phyloP scores from a whole-genome alignment of 2,113 vertebrate genomes.

The Calonectris borealis region DNA sequence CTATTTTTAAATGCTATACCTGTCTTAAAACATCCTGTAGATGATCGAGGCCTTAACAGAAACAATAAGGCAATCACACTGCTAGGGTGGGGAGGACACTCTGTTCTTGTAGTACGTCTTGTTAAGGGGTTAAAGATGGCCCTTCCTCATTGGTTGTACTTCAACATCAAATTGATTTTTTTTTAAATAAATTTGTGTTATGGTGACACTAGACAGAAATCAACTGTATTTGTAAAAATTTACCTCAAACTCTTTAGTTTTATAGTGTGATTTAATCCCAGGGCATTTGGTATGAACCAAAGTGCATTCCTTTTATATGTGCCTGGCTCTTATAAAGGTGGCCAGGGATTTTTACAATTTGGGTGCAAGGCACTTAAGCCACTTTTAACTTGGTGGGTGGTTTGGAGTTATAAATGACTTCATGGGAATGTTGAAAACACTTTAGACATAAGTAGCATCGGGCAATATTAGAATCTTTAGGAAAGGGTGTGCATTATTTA shows the following conservation, averaged over 20 bases:
- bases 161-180: constrained; percentile 76
- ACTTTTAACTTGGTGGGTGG: constrained; percentile 79
- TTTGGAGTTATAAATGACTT: constrained; percentile 74
- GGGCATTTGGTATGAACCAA: constrained; percentile 99
- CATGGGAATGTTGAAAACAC: constrained; percentile 71
- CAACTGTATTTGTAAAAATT: constrained; percentile 82
- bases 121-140: constrained; percentile 74
- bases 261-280: constrained; percentile 86
- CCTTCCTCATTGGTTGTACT: constrained; percentile 73
- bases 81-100: constrained; percentile 39
- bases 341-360: constrained; percentile 83
- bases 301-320: constrained; percentile 97
- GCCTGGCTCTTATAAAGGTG: constrained; percentile 76
- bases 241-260: constrained; percentile 84
- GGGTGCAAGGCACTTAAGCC: constrained; percentile 82
- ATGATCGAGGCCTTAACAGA: constrained; percentile 76
- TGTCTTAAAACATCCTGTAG: constrained; percentile 75
- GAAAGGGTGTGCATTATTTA: constrained; percentile 64
- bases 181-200: constrained; percentile 71
- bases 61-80: constrained; percentile 71
- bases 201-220: constrained; percentile 74
- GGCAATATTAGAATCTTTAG: constrained; percentile 79
- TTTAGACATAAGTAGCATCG: constrained; percentile 75
- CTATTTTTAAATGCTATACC: constrained; percentile 65
- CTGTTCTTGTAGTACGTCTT: constrained; percentile 46